These are phyloP conservation scores for Monarcha castaneiventris DNA, from an alignment of 2,113 vertebrate species.

Conservation along the genomic window DNA sequence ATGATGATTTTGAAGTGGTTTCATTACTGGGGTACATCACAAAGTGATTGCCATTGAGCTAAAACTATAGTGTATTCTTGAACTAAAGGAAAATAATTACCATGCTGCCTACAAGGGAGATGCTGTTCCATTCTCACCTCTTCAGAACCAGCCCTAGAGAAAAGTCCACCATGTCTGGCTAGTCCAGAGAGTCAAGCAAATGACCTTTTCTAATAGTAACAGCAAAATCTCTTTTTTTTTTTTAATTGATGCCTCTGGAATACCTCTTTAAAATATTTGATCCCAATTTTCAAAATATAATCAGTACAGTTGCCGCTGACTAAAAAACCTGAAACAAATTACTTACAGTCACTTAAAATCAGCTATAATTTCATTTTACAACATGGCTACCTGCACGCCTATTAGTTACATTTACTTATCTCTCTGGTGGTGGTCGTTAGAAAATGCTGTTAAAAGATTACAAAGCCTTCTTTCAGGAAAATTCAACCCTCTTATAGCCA, in stretches of 20 bases:
- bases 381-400: background rate
- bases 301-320: background rate
- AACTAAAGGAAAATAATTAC: background rate
- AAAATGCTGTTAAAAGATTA: background rate
- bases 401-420: background rate
- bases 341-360: background rate
- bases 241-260: background rate
- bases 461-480: background rate
- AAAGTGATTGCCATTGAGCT: background rate
- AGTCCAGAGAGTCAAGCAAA: background rate
- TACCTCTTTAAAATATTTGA: background rate
- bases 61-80: background rate
- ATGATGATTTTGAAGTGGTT: background rate
- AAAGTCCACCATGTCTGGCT: background rate
- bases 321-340: background rate
- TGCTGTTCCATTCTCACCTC: background rate
- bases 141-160: background rate
- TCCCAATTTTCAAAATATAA: background rate
- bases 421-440: background rate
- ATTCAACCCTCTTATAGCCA: background rate
- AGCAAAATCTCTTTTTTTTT: background rate
- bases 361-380: background rate
- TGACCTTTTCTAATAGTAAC: fast-evolving
- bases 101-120: background rate
- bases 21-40: background rate